phyloP scores from a whole-genome alignment of 2,888 invertebrate species.

The Litoditis marina region DNA sequence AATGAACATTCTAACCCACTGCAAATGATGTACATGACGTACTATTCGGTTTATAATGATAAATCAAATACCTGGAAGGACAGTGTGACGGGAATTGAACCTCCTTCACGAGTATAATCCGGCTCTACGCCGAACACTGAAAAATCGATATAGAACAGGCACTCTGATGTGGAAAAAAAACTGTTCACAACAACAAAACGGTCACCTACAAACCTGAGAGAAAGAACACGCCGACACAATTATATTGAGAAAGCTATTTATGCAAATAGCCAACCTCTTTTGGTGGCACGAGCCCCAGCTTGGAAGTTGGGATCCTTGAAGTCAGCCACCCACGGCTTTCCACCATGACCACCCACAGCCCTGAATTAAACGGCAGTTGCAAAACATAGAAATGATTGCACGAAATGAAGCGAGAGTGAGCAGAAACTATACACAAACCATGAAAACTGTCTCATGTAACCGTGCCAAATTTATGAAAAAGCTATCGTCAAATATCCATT shows the following conservation, averaged over 20 bases:
- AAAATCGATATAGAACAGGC: constrained; percentile 19
- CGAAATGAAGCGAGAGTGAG: no score
- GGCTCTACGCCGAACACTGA: constrained; percentile 83
- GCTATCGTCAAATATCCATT: no score
- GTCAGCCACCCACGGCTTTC: constrained; percentile 88
- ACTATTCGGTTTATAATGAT: neutral
- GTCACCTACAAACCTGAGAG: no score
- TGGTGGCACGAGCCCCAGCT: constrained; percentile 71
- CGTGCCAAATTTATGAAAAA: no score
- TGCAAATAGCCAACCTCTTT: constrained; percentile 31
- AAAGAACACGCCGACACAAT: no score
- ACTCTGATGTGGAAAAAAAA: no score
- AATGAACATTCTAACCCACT: no score
- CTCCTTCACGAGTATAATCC: constrained; percentile 92
- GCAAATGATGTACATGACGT: neutral
- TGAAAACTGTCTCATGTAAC: no score
- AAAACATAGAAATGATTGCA: no score
- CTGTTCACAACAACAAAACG: no score
- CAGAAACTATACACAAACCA: no score
- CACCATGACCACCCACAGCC: constrained; percentile 71
- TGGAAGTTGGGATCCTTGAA: constrained; percentile 86
- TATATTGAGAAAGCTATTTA: constrained; percentile 68
- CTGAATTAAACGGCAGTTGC: constrained; percentile 44
- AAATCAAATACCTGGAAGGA: constrained; percentile 73
- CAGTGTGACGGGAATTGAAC: constrained; percentile 92